A percentile compares a stretch with the other conserved stretches of the same genome.
Conservation (phyloP, 2,113 vertebrate species). For the Aegypius monachus region DNA sequence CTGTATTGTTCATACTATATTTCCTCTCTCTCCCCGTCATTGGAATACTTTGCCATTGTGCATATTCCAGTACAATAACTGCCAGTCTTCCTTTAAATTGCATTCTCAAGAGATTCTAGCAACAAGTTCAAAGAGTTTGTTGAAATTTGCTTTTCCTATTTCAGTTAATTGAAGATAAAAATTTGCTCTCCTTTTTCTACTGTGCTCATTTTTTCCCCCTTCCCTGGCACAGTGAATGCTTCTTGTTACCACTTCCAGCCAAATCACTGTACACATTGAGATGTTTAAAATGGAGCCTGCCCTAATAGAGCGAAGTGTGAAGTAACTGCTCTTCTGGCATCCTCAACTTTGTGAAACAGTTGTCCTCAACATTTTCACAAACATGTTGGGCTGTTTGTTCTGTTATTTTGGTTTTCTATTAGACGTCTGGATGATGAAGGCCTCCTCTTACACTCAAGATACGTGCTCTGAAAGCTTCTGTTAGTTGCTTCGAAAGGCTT, state of each 20-base stretch:
- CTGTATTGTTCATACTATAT: neutral
- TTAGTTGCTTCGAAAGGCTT: neutral
- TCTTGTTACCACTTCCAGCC: conserved; percentile 60
- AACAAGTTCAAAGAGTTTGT: conserved; percentile 54
- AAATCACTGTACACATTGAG: conserved; percentile 55
- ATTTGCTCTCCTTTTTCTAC: neutral
- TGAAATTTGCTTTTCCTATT: conserved; percentile 50
- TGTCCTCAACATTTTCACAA: conserved; percentile 43
- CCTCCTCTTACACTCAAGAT: conserved; percentile 5
- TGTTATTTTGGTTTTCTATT: conserved; percentile 22
- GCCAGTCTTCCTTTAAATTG: neutral
- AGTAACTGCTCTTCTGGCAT: conserved; percentile 59
- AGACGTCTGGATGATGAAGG: conserved; percentile 6
- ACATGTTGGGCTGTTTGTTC: conserved; percentile 39
- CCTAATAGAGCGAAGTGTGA: conserved; percentile 54
- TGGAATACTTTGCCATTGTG: conserved; percentile 3
- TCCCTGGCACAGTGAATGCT: conserved; percentile 36
- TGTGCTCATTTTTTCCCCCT: neutral
- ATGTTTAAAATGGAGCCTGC: conserved; percentile 55
- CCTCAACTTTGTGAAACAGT: conserved; percentile 54
- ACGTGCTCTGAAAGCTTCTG: conserved; percentile 8
- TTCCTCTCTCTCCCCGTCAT: conserved; percentile 1
- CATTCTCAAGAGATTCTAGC: conserved; percentile 13
- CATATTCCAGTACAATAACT: neutral
- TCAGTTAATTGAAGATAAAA: conserved; percentile 52